Conservation (phyloP, 2,888 invertebrate species). For the Belgica antarctica region DNA sequence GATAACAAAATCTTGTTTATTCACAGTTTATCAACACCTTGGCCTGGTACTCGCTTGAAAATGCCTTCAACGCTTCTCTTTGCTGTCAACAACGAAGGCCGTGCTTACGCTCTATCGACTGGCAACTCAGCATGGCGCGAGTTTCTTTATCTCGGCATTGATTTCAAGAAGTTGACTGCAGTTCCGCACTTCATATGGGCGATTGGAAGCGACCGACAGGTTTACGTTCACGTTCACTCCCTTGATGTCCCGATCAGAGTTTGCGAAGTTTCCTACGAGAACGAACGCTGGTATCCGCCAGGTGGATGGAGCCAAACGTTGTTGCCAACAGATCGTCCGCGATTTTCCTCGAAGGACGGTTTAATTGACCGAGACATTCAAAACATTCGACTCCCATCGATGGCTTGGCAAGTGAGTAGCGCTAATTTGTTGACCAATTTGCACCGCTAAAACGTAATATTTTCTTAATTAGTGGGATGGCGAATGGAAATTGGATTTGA, state of each 20-base stretch:
- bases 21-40: background rate
- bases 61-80: slow-evolving; percentile 76
- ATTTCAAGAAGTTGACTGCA: slow-evolving; percentile 84
- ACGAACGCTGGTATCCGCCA: slow-evolving; percentile 89
- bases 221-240: slow-evolving; percentile 87
- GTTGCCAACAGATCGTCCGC: slow-evolving; percentile 83
- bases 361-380: slow-evolving; percentile 73
- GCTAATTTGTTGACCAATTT: background rate
- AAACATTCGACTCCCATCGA: slow-evolving; percentile 81
- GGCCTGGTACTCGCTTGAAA: slow-evolving; percentile 46
- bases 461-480: slow-evolving; percentile 75
- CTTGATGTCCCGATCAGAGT: slow-evolving; percentile 87
- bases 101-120: slow-evolving; percentile 80
- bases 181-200: slow-evolving; percentile 88
- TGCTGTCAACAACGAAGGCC: slow-evolving; percentile 83
- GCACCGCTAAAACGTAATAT: background rate
- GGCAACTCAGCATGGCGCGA: slow-evolving; percentile 81
- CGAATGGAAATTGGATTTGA: slow-evolving; percentile 84
- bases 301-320: slow-evolving; percentile 82
- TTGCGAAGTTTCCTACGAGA: slow-evolving; percentile 87
- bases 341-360: slow-evolving; percentile 83
- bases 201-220: slow-evolving; percentile 87
- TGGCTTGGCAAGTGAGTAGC: slow-evolving; percentile 76
- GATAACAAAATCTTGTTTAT: too few species aligned
- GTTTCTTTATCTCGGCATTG: slow-evolving; percentile 78